phyloP scores from a whole-genome alignment of 2,113 vertebrate genomes.

The Campylorhamphus procurvoides region DNA sequence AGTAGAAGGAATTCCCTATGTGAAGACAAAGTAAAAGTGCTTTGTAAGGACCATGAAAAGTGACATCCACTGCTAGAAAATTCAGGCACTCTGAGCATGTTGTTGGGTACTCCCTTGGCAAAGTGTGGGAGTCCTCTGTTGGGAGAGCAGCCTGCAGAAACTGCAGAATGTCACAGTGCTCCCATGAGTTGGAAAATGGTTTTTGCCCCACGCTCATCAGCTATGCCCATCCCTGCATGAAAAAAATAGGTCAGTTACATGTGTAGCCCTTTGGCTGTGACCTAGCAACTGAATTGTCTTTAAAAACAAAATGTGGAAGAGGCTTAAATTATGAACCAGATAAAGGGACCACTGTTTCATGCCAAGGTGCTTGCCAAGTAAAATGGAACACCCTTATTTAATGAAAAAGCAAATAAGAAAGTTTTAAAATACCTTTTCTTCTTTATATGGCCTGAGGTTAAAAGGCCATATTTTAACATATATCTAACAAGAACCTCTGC shows the following conservation, averaged over 20 bases:
- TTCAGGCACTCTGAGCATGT: neutral
- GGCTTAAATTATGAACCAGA: neutral
- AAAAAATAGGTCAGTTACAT: neutral
- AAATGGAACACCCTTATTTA: neutral
- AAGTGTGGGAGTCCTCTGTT: accelerated
- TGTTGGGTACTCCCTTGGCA: neutral
- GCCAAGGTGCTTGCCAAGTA: neutral
- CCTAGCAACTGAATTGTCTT: neutral
- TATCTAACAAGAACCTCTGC: neutral
- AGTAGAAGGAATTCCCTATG: neutral
- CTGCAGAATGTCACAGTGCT: accelerated
- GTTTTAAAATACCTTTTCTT: neutral
- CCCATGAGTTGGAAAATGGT: accelerated
- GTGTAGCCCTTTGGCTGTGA: neutral
- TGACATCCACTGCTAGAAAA: neutral
- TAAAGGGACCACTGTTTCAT: neutral
- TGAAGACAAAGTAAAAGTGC: neutral
- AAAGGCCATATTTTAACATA: neutral
- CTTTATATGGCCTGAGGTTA: neutral
- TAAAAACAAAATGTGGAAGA: neutral
- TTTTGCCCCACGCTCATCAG: neutral
- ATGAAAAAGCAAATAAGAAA: neutral
- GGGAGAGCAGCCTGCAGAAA: neutral
- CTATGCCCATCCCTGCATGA: neutral
- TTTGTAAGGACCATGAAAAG: neutral